Evolutionary conservation across 2,113 vertebrate genomes (phyloP), one percentile per base, ranked within the genome.

Genomic region (Erpornis zantholeuca): DNA sequence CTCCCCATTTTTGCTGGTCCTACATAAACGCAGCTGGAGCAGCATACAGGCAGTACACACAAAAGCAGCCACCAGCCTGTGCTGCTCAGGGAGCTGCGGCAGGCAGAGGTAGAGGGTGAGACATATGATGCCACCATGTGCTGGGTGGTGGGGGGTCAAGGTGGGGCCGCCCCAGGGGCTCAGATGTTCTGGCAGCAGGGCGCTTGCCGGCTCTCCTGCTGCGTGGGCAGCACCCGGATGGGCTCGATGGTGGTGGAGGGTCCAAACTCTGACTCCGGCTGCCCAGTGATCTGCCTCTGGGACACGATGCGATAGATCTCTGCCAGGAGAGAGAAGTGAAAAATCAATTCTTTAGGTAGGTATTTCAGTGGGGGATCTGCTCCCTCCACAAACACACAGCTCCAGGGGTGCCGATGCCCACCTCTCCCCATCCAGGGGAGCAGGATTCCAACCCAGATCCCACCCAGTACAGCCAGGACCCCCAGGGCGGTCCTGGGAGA

Each of bases 151-250:
- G 29, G 25, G 54, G 45, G 18, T 23, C 33, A 3, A 36, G 71
- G 12, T 10, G 25, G 56, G 64, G 65, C 33, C 40, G 17, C 24
- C 28, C 22, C 2, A 15, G 60, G 57, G 20, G 29, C 65, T 98
- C 97, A 99, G 97, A 99, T 99, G 97, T 96, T 98, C 98, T 99
- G 99, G 98, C 99, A 99, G 98, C 99, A 99, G 80, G 97, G 94
- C 0, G 92, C 79, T 93, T 98, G 98, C 71, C 86, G 97, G 94
- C 95, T 63, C 19, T 98, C 97, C 97, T 97, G 98, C 94, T 98
- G 98, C 4, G 98, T 99, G 96, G 98, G 99, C 96, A 99, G 98
- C 68, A 99, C 98, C 19, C 96, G 98, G 97, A 99, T 99, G 96
- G 98, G 98, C 65, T 99, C 98, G 6, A 99, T 98, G 94, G 98